Evolutionary conservation across 2,888 invertebrate genomes (phyloP), one percentile per base, ranked within the genome.

Genomic region (Thecocarcelia acutangulata): DNA sequence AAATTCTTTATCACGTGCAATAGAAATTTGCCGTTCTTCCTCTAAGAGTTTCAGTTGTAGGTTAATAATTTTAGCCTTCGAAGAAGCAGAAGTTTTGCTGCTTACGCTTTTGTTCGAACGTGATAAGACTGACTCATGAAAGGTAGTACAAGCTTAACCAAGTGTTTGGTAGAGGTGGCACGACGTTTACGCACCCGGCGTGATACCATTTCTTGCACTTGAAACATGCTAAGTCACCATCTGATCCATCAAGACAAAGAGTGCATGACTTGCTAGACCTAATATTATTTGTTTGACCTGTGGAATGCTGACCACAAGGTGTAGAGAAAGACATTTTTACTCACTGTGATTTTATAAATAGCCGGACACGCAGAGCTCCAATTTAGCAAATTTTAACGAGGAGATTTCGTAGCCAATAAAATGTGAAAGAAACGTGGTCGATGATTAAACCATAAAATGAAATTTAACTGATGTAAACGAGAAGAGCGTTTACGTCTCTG

Each of bases 221-320:
- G 11, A 56, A 56, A 37, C 56, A 56, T 17, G 56, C 4, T 24
- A 56, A 56, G 15, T 56, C 3, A 9, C 56, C 33, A 11, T 54
- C 28, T 54, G 54, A 13, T 8, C 2, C 28, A 13, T n/a, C 28
- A 28, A 28, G 19, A n/a, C 54, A 54, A 12, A 28, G 24, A 28
- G 54, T 24, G 54, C 54, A 54, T 54, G 54, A 54, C 33, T 56
- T 56, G n/a, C 56, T 33, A 50, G 24, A 50, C 50, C 50, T 50
- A 50, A 50, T 50, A 12, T 12, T 56, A n/a, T n/a, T n/a, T n/a
- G n/a, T n/a, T n/a, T n/a, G n/a, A n/a, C n/a, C n/a, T n/a, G n/a
- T n/a, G n/a, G n/a, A n/a, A n/a, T n/a, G n/a, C n/a, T n/a, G n/a
- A n/a, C n/a, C n/a, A n/a, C n/a, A n/a, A n/a, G n/a, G n/a, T n/a